Evolutionary conservation across 2,113 vertebrate genomes (phyloP), one percentile per base, ranked within the genome.

Genomic region (Plestiodon gilberti): DNA sequence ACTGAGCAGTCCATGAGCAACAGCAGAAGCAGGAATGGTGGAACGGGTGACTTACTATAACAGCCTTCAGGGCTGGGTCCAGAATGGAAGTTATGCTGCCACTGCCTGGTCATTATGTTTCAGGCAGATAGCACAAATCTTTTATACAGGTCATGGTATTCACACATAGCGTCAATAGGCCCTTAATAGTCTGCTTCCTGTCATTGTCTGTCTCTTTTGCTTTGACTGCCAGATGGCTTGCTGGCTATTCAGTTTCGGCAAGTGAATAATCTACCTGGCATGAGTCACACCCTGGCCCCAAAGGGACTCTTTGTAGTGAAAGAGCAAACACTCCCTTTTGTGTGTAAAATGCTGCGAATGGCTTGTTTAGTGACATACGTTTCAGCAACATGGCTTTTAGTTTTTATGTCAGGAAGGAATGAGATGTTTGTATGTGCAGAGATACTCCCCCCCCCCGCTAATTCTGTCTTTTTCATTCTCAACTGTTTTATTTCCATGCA

Each of bases 391-490:
- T 71, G 64, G 78, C 86, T 86, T 94, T 92, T 85, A 84, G 82
- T 74, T 92, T 86, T 92, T 87, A 70, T 91, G 82, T 82, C 89
- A 89, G 83, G 86, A 35, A 86, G 88, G 80, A 92, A 83, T 89
- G 90, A 87, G 48, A 64, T 93, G 89, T 52, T 89, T 93, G 87
- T 85, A 87, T 87, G 87, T 93, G 83, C 88, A 90, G 82, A 86
- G 69, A 80, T 95, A 84, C 91, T 94, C 91, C 90, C 87, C 93
- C n/a, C 90, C 86, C 82, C 79, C 88, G 85, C 89, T 93, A 92
- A 91, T 95, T 94, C 89, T 89, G 81, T 88, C 81, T 86, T 94
- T 76, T 88, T 93, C 88, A 92, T 88, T 92, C 91, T 92, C 88
- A 84, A 88, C 89, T 87, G 59, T 65, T 82, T 80, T 84, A 70